Evolutionary conservation across 2,888 invertebrate species (phyloP), one percentile per base, ranked within the genome.

Genomic region (Tetragonisca angustula): DNA sequence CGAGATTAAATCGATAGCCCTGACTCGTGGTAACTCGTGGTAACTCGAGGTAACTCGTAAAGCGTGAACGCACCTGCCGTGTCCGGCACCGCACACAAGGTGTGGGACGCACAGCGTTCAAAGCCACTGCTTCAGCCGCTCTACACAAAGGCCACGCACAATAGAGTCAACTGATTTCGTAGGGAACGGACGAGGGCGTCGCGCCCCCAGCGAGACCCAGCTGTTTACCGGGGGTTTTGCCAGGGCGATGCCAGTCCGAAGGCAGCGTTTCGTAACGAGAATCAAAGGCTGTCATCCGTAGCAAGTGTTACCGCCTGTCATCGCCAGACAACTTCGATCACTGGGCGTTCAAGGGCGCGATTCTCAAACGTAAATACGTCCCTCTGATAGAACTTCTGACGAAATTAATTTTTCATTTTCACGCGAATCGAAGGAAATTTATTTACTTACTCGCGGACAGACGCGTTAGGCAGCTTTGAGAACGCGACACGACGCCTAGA

Each of bases 261-360:
- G 81, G 81, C 65, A 79, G 69, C 62, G 79, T 71, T 81, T 82
- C 89, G 84, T 81, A 77, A 65, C 80, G 75, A 36, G 64, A 88
- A 88, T 91, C 91, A 91, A 91, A 91, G 91, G 84, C 86, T 87
- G 91, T 90, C 90, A 90, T 88, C 83, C 76, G 68, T 76, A 75
- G 87, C 91, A 85, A 91, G 91, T 88, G 91, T 88, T 90, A 84
- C 91, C 72, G 74, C 88, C 90, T 91, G 91, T 91, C 91, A 90
- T 88, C 61, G 67, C 76, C 91, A 91, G 91, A 79, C 86, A 83
- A 88, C 82, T 83, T 71, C 36, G 69, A 56, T 75, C 76, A 64
- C 89, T 78, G 27, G 27, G 61, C 76, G 61, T 62, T 70, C 61
- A 68, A 78, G 56, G 79, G 70, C 54, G 59, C 64, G 76, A 79